Evolutionary conservation across 2,888 invertebrate genomes (phyloP), one percentile per base, ranked within the genome.

Genomic region (Macrophya alboannulata): DNA sequence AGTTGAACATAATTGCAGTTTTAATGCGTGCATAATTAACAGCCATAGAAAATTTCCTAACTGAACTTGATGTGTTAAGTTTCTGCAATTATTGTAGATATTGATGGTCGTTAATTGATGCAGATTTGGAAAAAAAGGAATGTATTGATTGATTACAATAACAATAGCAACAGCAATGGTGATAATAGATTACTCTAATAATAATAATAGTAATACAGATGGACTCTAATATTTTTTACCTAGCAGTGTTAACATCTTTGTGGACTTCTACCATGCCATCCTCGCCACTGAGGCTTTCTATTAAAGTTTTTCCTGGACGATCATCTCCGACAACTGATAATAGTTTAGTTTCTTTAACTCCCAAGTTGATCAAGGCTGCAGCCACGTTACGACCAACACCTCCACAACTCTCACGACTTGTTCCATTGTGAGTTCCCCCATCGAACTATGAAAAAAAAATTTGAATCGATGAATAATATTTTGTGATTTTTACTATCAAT

Each of bases 331-430:
- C 90, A 62, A 91, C 91, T 31, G 92, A 92, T 87, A 93, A 88
- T 59, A 93, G 88, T 87, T 89, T 90, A 10, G 93, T 92, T 68
- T 92, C 90, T 12, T 91, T 89, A 77, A 95, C 95, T 55, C 96
- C 96, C 45, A 99, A 94, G 90, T 97, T 96, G 90, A 95, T 95
- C 82, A 99, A 94, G 31, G 97, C 98, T 90, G 98, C 98, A 1
- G 98, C 98, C 84, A 99, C 95, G 93, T 99, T 99, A 82, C 99
- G 95, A 0, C 96, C 99, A 0, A 99, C 99, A 17, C 99, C 99
- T 15, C 99, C 99, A 9, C 96, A 96, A 85, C 95, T 95, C 90
- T 96, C 95, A 74, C 95, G 94, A 51, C 96, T 95, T 86, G 94
- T 93, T 40, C 97, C 96, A 0, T 94, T 93, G 91, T 98, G 96